These are phyloP conservation scores for Zaprionus ornatus DNA, from an alignment of 1,140 invertebrate species.

Conservation along the genomic window DNA sequence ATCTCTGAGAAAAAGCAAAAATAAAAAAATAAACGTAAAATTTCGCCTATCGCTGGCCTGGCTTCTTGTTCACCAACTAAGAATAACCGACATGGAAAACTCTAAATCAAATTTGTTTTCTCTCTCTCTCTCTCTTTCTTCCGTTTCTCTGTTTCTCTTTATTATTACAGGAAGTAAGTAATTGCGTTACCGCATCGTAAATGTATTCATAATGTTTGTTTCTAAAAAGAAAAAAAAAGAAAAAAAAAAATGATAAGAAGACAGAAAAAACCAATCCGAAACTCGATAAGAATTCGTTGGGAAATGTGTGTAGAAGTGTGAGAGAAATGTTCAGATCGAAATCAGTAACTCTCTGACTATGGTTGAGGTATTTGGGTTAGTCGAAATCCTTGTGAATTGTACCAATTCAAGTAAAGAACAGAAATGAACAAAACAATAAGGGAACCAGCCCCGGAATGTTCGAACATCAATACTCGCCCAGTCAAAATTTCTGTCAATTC, in stretches of 20 bases:
- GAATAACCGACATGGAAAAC: conserved; percentile 62
- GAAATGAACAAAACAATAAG: neutral
- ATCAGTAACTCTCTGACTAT: neutral
- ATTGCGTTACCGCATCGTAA: conserved; percentile 63
- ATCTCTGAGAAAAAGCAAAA: conserved; percentile 47
- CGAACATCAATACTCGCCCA: conserved; percentile 17
- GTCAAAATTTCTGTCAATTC: conserved; percentile 24
- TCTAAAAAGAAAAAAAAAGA: conserved; percentile 18
- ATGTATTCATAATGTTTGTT: conserved; percentile 43
- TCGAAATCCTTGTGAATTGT: conserved; percentile 1
- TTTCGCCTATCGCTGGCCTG: conserved; percentile 78
- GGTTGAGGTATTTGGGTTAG: neutral
- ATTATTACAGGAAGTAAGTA: conserved; percentile 81
- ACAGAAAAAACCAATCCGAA: neutral
- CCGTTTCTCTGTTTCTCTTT: conserved; percentile 63
- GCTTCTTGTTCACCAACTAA: conserved; percentile 73
- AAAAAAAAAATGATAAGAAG: neutral
- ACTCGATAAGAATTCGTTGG: conserved; percentile 1
- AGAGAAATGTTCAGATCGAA: neutral
- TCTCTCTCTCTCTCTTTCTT: conserved; percentile 69
- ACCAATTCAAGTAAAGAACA: neutral
- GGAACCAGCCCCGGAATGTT: conserved; percentile 16
- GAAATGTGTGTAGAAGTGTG: conserved; percentile 8
- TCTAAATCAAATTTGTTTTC: conserved; percentile 66
- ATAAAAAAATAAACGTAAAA: conserved; percentile 53